Evolutionary conservation across 2,888 invertebrate species (phyloP).

Genomic region (Oxytorus armatus): DNA sequence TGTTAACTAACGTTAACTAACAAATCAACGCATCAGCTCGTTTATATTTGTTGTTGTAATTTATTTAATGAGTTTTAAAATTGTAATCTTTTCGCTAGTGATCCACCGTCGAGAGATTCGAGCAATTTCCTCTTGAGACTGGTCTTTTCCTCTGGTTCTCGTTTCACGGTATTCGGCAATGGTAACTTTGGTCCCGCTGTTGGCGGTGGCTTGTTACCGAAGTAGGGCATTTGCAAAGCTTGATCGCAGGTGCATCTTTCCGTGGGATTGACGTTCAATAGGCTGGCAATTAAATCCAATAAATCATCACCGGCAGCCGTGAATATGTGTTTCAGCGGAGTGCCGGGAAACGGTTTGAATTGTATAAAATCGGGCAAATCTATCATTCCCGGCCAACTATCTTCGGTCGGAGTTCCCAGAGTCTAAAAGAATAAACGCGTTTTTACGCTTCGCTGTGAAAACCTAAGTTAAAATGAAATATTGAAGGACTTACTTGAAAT

Average conservation of each 20-base stretch:
- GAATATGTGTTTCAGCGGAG: slow-evolving; percentile 96
- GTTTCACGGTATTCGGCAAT: slow-evolving; percentile 88
- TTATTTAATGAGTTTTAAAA: slow-evolving; percentile 84
- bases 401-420: slow-evolving; percentile 96
- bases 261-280: slow-evolving; percentile 93
- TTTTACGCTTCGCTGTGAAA: neutral
- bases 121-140: slow-evolving; percentile 91
- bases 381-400: slow-evolving; percentile 95
- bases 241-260: slow-evolving; percentile 92
- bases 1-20: too few species aligned
- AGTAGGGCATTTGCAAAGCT: slow-evolving; percentile 95
- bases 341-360: slow-evolving; percentile 94
- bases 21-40: too few species aligned
- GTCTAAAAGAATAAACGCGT: slow-evolving; percentile 73
- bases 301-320: slow-evolving; percentile 97
- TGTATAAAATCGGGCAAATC: slow-evolving; percentile 95
- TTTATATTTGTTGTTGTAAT: neutral
- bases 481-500: slow-evolving; percentile 89
- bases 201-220: slow-evolving; percentile 95
- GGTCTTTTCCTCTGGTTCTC: slow-evolving; percentile 88
- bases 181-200: slow-evolving; percentile 94
- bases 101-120: slow-evolving; percentile 89
- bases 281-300: slow-evolving; percentile 90
- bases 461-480: too few species aligned
- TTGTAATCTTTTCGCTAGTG: slow-evolving; percentile 89